Evolutionary conservation across 2,797 vertebrate genomes (phyloP).

Genomic region (Lepus oiostolus): DNA sequence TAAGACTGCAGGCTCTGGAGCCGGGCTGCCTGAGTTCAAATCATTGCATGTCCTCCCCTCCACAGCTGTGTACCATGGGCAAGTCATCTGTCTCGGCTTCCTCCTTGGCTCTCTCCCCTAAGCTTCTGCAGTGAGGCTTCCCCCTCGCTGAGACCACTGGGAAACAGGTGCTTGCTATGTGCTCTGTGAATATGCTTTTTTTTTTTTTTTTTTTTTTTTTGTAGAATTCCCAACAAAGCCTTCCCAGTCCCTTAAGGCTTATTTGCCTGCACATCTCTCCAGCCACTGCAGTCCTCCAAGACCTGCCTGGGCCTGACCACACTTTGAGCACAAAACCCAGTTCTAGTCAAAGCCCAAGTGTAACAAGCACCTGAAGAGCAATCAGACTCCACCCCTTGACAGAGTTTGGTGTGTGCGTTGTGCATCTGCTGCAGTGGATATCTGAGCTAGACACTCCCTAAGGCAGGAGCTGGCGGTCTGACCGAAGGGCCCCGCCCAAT

Average conservation of each 20-base stretch:
- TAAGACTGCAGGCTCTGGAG: background rate
- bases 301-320: constrained; percentile 34
- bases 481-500: constrained; percentile 42
- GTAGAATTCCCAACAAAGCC: constrained; percentile 34
- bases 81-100: background rate
- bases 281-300: constrained; percentile 41
- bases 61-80: background rate
- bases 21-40: background rate
- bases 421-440: background rate
- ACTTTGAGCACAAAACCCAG: constrained; percentile 67
- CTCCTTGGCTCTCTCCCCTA: background rate
- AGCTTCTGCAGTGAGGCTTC: background rate
- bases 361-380: constrained; percentile 47
- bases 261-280: constrained; percentile 41
- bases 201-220: background rate
- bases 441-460: background rate
- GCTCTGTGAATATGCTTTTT: constrained; percentile 7
- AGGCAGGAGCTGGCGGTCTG: background rate
- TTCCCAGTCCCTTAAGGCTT: constrained; percentile 35
- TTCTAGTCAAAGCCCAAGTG: constrained; percentile 53
- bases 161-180: background rate
- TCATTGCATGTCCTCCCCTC: background rate
- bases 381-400: constrained; percentile 28
- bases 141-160: too few relatives aligned
- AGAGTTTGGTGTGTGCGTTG: background rate